Percentiles rank a stretch among this genome's conserved stretches.
These are phyloP conservation scores for Cosmia pyralina DNA, from an alignment of 2,888 invertebrate species.

Conservation along the genomic window DNA sequence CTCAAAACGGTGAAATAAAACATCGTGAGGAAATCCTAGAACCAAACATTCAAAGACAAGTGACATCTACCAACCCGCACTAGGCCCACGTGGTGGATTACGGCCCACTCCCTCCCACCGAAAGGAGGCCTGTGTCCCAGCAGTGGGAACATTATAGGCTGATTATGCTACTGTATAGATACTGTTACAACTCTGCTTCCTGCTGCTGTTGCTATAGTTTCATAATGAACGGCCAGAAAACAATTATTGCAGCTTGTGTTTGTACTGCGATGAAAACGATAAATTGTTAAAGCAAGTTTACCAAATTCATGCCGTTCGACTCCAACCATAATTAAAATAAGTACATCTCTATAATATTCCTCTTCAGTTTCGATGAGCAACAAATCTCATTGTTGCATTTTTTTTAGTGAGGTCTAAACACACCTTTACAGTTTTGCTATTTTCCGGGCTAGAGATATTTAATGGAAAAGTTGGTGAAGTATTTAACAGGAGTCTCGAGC, in stretches of 20 bases:
- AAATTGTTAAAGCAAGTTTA: background rate
- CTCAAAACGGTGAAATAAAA: too few relatives aligned
- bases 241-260: background rate
- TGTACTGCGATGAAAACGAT: background rate
- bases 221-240: background rate
- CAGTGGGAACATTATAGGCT: too few relatives aligned
- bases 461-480: constrained; percentile 40
- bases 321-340: background rate
- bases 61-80: too few relatives aligned
- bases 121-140: too few relatives aligned
- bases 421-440: constrained; percentile 14
- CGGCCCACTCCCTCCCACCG: too few relatives aligned
- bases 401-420: background rate
- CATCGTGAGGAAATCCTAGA: too few relatives aligned
- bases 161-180: too few relatives aligned
- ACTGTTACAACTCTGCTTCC: too few relatives aligned
- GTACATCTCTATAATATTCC: background rate
- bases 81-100: too few relatives aligned
- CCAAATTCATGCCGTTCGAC: background rate
- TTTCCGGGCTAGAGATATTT: constrained; percentile 20
- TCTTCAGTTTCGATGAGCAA: constrained; percentile 10
- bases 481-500: constrained; percentile 16
- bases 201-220: too few relatives aligned
- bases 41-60: too few relatives aligned
- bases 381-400: background rate